Base-by-base conservation (phyloP, 2,113 vertebrate genomes). In the Gallinago undulata region DNA sequence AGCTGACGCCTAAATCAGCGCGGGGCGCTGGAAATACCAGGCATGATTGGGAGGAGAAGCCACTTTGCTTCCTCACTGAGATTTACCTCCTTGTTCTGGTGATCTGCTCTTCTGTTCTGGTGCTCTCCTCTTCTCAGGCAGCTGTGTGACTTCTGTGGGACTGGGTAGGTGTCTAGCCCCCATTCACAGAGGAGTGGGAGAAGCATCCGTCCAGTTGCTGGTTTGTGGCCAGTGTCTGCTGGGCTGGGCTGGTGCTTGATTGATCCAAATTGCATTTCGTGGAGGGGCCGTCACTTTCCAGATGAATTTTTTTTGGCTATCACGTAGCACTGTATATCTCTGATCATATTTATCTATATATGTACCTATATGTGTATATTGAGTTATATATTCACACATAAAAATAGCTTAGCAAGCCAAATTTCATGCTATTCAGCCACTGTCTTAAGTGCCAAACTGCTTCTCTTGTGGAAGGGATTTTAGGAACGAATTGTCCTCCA, bases 351-450 rank as follows among this genome's bases (percentile, higher is more conserved):
- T 22, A 7, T 35, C 9, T 78, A 4, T 75, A 18, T 62, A 18
- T 33, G 11, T n/a, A 13, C 33, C 4, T 35, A 4, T 11, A 37
- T 17, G 39, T 35, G 18, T 64, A 27, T 33, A 55, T 13, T 39
- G 27, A 84, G 47, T 63, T 63, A 23, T 66, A 35, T 9, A 45
- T 13, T 6, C 4, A 48, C 5, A 48, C 5, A 22, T 11, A 13
- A 69, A 12, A 35, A 8, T 41, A 33, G 23, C 13, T 47, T 68
- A 19, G 12, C 0, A 0, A 45, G 25, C 19, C 50, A 66, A 0
- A 79, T 45, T 74, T 74, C 51, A 6, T 28, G 41, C 51, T 56
- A 1, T 37, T 9, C 22, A 7, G 83, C 62, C 33, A 11, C 21
- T 79, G 81, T 18, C 50, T 39, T 64, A 55, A 55, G 13, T 37